Evolutionary conservation across 2,888 invertebrate species (phyloP).

Genomic region (Nephrotoma guestfalica): DNA sequence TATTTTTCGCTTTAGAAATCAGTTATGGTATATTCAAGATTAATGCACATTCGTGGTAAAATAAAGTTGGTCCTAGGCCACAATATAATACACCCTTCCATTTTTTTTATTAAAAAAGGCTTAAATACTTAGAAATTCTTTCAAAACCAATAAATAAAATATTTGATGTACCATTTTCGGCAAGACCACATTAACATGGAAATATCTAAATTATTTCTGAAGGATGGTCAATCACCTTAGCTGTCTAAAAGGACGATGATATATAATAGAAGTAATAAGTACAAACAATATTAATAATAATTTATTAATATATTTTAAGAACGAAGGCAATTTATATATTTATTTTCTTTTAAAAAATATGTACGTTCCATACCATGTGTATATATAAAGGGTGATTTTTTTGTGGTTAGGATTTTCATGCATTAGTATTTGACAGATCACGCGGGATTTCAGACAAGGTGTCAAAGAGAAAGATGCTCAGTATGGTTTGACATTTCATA

Average conservation of each 20-base stretch:
- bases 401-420: no score
- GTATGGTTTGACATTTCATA: no score
- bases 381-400: neutral
- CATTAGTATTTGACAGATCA: no score
- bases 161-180: neutral
- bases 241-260: neutral
- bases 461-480: no score
- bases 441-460: no score
- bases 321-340: neutral
- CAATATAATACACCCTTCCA: no score
- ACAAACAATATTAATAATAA: neutral
- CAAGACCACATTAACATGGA: neutral
- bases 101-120: no score
- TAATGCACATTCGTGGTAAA: no score
- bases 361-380: neutral
- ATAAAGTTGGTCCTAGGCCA: no score
- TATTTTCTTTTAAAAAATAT: neutral
- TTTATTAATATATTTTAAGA: neutral
- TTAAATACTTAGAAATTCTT: neutral
- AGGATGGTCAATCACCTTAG: neutral
- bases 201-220: neutral
- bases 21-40: no score
- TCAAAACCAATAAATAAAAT: neutral
- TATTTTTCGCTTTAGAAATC: no score
- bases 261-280: neutral